Evolutionary conservation across 2,888 invertebrate species (phyloP), one percentile per base, ranked within the genome.

Genomic region (Platerodrilus igneus): DNA sequence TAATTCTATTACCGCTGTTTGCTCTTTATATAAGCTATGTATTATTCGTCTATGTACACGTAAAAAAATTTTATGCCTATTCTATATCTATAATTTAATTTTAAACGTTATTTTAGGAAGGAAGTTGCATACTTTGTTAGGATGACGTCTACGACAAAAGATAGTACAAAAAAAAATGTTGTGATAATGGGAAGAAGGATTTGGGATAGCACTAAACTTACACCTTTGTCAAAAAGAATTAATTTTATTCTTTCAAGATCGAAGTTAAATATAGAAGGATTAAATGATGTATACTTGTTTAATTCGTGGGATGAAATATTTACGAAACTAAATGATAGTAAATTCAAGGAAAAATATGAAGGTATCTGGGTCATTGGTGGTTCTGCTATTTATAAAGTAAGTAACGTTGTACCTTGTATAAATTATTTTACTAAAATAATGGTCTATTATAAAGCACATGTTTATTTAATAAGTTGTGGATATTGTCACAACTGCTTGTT

Each of bases 161-260:
- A 85, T 51, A 56, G 72, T 1, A 67, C 58, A 0, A 88, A 86
- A 59, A 74, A 77, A 54, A 99, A 99, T 71, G 90, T 84, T 1
- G 91, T 95, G 0, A 77, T 99, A 5, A 96, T 99, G 96, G 97
- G 97, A 0, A 73, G 92, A 19, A 81, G 77, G 53, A 95, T 96
- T 0, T 99, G 93, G 87, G 87, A 93, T 45, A 86, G 87, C 9
- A 87, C 99, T 13, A 86, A 85, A 54, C 86, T 76, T 57, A 75
- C 85, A 31, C 97, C 97, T 0, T 66, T 99, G 15, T 48, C 64
- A 0, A 69, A 76, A 5, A 73, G 97, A 47, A 68, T 95, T 6
- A 99, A 97, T 64, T 77, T 96, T 47, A 81, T 97, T 1, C 64
- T 95, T 2, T 82, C 86, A 7, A 72, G 69, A 35, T 76, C 76